Base-by-base conservation (phyloP, 2,888 invertebrate species). In the Merodon equestris region DNA sequence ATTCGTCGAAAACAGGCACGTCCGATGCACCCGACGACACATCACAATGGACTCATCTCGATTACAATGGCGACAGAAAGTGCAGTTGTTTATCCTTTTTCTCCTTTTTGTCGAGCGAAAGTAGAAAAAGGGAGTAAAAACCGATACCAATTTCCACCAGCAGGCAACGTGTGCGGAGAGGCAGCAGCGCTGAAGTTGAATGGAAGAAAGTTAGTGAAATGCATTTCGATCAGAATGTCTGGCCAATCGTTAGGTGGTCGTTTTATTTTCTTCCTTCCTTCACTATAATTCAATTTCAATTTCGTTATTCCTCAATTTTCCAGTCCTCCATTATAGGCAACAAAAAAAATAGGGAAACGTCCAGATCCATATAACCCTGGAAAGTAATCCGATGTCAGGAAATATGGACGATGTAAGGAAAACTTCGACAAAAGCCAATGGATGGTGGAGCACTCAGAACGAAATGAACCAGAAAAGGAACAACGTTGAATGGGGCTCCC, bases 231-330 rank as follows among this genome's bases (percentile, higher is more conserved):
- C 36, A 51, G 36, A 44, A 19, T 17, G 64, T 56, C 12, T 40
- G 18, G 42, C 48, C 60, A 47, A 56, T 7, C 27, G 7, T 27
- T 7, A 7, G 47, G 71, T 71, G 71, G 61, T 48, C 40, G 44
- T 60, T 48, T 18, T 50, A 57, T 34, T 48, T 14, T 48, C 36
- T 1, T 44, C 1, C 36, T 1, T 44, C 1, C 10, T 71, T 61
- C 48, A 61, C 42, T 56, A 56, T 71, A 61, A 71, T 71, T 56
- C 71, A 71, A 63, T 71, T 71, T 56, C 71, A 71, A 63, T 71
- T 63, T 63, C 48, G 60, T 47, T 51, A 45, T 51, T 51, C 58
- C 42, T 68, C 45, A 57, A 13, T 51, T 27, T 10, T 40, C 5
- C 5, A 10, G 3, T 50, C 34, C 13, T 48, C 3, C 10, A 40